phyloP scores from a whole-genome alignment of 1,140 invertebrate genomes.

The Saccostrea cuccullata region DNA sequence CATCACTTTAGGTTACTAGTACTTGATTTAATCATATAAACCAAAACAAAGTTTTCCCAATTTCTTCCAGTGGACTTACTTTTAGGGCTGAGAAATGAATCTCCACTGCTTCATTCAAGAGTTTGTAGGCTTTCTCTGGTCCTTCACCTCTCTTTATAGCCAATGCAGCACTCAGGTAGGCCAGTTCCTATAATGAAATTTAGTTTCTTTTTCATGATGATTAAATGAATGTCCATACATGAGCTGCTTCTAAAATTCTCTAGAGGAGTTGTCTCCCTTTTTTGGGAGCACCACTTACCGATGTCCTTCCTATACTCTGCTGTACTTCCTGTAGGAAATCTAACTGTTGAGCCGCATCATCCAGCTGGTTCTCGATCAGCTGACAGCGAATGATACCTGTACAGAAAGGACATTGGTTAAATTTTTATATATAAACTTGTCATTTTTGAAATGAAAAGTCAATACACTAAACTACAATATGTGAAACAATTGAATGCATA shows the following conservation, averaged over 20 bases:
- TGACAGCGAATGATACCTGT: constrained; percentile 89
- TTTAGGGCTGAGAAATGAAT: constrained; percentile 82
- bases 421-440: too few species aligned
- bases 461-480: too few species aligned
- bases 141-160: constrained; percentile 80
- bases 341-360: constrained; percentile 89
- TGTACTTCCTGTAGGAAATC: constrained; percentile 92
- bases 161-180: constrained; percentile 79
- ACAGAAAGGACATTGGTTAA: constrained; percentile 30
- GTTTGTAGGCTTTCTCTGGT: constrained; percentile 80
- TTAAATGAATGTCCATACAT: not conserved
- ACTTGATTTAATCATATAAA: not conserved
- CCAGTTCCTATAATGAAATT: constrained; percentile 73
- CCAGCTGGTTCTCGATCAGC: constrained; percentile 81
- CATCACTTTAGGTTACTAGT: too few species aligned
- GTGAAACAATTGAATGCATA: too few species aligned
- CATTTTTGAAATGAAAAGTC: too few species aligned
- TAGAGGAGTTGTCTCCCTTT: not conserved
- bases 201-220: not conserved
- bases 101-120: constrained; percentile 86
- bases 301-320: constrained; percentile 80
- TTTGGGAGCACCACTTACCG: constrained; percentile 77
- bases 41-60: too few species aligned
- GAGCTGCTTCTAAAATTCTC: not conserved
- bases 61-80: constrained; percentile 56